A percentile compares a stretch with the other conserved stretches of the same genome.
Conservation (phyloP, 2,888 invertebrate species). For the Troides aeacus region DNA sequence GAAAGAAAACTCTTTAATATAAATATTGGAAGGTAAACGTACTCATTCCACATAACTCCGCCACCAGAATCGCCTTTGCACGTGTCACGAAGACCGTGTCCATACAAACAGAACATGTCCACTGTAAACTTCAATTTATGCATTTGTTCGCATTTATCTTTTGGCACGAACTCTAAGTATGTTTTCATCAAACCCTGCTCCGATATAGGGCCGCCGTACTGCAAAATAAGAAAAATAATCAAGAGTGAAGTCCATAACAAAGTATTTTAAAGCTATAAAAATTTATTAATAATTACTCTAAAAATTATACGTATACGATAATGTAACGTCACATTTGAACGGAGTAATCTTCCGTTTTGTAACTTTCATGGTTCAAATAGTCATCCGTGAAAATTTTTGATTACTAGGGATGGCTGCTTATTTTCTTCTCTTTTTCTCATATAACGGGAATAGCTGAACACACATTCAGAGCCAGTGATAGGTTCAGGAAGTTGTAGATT, state of each 20-base stretch:
- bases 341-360: no score
- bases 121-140: slow-evolving; percentile 43
- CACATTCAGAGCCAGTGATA: no score
- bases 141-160: slow-evolving; percentile 42
- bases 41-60: slow-evolving; percentile 62
- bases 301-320: not conserved
- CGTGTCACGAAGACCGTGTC: slow-evolving; percentile 52
- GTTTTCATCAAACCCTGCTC: slow-evolving; percentile 51
- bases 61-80: slow-evolving; percentile 69
- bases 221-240: slow-evolving; percentile 10
- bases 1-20: no score
- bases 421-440: no score
- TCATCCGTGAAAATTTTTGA: no score
- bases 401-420: no score
- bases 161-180: slow-evolving; percentile 44
- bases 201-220: slow-evolving; percentile 57
- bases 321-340: no score
- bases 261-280: no score
- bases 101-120: slow-evolving; percentile 69
- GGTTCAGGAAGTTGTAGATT: no score
- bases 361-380: no score
- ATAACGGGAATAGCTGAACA: no score
- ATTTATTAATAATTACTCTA: not conserved
- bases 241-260: not conserved
- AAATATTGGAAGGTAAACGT: slow-evolving; percentile 28